Conservation (phyloP, 2,113 vertebrate genomes). For the Mohoua ochrocephala region DNA sequence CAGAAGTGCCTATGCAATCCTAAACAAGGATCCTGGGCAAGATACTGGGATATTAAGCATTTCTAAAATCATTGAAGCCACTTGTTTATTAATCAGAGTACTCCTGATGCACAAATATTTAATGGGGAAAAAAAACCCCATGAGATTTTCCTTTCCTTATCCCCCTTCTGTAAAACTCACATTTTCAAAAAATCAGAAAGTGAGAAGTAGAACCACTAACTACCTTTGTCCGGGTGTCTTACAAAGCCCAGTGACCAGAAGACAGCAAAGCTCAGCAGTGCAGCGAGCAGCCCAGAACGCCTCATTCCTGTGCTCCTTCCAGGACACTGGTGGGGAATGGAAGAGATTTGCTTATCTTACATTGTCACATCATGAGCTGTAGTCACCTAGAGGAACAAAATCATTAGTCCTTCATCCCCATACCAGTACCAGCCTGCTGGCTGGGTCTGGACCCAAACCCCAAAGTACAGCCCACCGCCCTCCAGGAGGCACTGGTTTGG, state of each 20-base stretch:
- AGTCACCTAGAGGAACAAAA: not conserved
- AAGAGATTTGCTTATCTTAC: not conserved
- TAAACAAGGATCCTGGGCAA: not conserved
- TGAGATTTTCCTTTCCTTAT: not conserved
- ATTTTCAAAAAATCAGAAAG: not conserved
- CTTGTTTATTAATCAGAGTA: not conserved
- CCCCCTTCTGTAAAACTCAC: accelerated
- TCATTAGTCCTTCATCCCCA: not conserved
- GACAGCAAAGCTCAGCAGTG: not conserved
- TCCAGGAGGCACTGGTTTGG: not conserved
- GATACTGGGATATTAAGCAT: not conserved
- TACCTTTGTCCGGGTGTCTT: not conserved
- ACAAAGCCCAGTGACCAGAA: not conserved
- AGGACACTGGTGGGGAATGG: accelerated
- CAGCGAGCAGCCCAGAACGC: accelerated
- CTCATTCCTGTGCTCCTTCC: not conserved
- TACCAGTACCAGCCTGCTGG: not conserved
- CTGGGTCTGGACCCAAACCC: not conserved
- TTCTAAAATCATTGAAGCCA: not conserved
- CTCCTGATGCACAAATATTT: not conserved
- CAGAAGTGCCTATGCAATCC: not conserved
- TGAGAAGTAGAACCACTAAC: not conserved
- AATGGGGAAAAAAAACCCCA: accelerated
- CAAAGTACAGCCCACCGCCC: not conserved
- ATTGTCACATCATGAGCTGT: not conserved